phyloP scores from a whole-genome alignment of 1,140 invertebrate genomes.

The Pseudachorutes palmiensis region DNA sequence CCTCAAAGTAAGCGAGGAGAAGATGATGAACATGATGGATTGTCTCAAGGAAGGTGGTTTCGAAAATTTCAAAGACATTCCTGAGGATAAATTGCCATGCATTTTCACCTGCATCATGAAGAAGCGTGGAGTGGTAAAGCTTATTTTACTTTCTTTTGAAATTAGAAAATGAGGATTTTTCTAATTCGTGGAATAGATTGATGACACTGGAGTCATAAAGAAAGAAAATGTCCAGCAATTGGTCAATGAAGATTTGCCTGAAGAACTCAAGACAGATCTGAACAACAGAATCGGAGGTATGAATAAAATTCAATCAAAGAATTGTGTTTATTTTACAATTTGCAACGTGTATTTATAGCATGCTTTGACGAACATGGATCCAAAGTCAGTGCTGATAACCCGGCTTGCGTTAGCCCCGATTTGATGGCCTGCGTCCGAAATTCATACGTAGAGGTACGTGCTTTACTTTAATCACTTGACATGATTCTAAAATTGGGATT shows the following conservation, averaged over 20 bases:
- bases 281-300: conserved; percentile 3
- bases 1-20: conserved; percentile 12
- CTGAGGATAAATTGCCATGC: conserved; percentile 24
- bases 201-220: conserved; percentile 8
- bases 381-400: background rate
- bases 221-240: conserved; percentile 22
- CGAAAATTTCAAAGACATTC: conserved; percentile 14
- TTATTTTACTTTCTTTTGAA: background rate
- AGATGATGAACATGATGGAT: conserved; percentile 15
- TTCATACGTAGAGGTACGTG: background rate
- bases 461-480: background rate
- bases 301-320: too few species aligned
- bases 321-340: too few species aligned
- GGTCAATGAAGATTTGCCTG: conserved; percentile 18
- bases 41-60: conserved; percentile 19
- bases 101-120: conserved; percentile 24
- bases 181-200: background rate
- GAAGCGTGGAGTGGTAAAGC: conserved; percentile 19
- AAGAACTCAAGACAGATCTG: conserved; percentile 10
- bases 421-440: background rate
- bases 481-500: too few species aligned
- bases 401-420: background rate
- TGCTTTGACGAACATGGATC: conserved; percentile 25
- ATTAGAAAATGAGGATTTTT: background rate
- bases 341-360: too few species aligned